These are phyloP conservation scores for Pachyrhynchus sulphureomaculatus DNA, from an alignment of 1,140 invertebrate species.

Conservation along the genomic window DNA sequence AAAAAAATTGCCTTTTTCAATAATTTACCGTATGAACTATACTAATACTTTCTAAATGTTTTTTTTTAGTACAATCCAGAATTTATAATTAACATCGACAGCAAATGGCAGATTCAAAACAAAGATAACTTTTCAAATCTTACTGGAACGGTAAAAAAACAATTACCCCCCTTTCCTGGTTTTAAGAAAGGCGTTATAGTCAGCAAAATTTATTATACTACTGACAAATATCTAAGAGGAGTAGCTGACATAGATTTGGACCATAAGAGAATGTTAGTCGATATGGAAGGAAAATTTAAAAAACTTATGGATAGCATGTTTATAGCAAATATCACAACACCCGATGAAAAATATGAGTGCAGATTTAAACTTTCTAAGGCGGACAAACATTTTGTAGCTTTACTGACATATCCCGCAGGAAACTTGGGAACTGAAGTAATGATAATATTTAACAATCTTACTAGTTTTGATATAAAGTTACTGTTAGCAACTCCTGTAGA, in stretches of 20 bases:
- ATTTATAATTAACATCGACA: conserved; percentile 58
- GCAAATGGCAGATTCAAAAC: conserved; percentile 57
- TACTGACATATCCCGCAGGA: conserved; percentile 64
- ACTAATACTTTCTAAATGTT: too few relatives aligned
- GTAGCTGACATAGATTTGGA: conserved; percentile 68
- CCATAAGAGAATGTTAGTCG: conserved; percentile 63
- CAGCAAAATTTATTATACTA: conserved; percentile 62
- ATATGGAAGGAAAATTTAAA: conserved; percentile 62
- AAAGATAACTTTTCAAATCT: conserved; percentile 54
- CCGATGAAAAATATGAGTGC: conserved; percentile 63
- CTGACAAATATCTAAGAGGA: conserved; percentile 61
- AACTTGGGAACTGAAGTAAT: conserved; percentile 68
- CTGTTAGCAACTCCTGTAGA: conserved; percentile 71
- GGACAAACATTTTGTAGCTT: conserved; percentile 68
- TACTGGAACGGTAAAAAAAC: conserved; percentile 57
- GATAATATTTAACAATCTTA: conserved; percentile 57
- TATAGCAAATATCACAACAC: conserved; percentile 70
- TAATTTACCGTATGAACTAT: too few relatives aligned
- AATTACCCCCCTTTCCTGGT: conserved; percentile 61
- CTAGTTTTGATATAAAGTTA: conserved; percentile 71
- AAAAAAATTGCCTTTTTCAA: too few relatives aligned
- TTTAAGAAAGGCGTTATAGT: conserved; percentile 65
- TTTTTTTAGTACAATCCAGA: conserved; percentile 54
- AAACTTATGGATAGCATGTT: conserved; percentile 67
- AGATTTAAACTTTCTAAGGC: conserved; percentile 69